These are phyloP conservation scores for Drosophila kikkawai DNA, from an alignment of 1,140 invertebrate species.

Conservation along the genomic window DNA sequence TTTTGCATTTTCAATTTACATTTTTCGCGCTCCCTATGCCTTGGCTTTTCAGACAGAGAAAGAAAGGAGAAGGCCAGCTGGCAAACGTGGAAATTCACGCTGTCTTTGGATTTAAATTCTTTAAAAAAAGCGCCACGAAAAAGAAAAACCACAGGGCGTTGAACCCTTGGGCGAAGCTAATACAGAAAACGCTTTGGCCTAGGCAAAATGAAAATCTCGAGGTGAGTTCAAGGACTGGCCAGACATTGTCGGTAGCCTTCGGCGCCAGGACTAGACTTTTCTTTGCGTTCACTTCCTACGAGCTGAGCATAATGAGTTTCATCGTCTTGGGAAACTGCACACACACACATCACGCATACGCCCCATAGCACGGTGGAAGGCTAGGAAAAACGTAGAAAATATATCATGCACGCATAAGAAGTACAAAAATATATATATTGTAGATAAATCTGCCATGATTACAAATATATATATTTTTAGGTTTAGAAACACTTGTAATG, in stretches of 20 bases:
- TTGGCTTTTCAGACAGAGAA: constrained; percentile 17
- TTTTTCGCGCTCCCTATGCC: constrained; percentile 56
- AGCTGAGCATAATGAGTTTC: constrained; percentile 47
- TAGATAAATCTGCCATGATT: not conserved
- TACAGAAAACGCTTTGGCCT: constrained; percentile 21
- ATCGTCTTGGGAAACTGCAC: not conserved
- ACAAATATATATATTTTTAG: not conserved
- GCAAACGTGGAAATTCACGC: constrained; percentile 34
- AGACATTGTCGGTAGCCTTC: constrained; percentile 40
- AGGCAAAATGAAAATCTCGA: constrained; percentile 31
- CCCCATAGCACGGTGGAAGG: constrained; percentile 10
- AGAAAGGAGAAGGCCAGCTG: constrained; percentile 18
- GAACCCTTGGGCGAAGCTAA: constrained; percentile 27
- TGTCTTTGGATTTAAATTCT: constrained; percentile 33
- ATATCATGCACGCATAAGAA: not conserved
- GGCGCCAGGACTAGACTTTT: constrained; percentile 38
- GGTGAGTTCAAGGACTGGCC: constrained; percentile 51
- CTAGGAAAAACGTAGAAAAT: not conserved
- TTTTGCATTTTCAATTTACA: constrained; percentile 79
- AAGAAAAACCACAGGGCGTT: constrained; percentile 21
- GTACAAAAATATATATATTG: not conserved
- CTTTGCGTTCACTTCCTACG: constrained; percentile 20
- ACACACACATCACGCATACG: constrained; percentile 59
- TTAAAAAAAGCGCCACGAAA: constrained; percentile 1
- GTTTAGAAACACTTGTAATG: no score